These are phyloP conservation scores for Eugnorisma glareosa DNA, from an alignment of 2,888 invertebrate species.

Conservation along the genomic window DNA sequence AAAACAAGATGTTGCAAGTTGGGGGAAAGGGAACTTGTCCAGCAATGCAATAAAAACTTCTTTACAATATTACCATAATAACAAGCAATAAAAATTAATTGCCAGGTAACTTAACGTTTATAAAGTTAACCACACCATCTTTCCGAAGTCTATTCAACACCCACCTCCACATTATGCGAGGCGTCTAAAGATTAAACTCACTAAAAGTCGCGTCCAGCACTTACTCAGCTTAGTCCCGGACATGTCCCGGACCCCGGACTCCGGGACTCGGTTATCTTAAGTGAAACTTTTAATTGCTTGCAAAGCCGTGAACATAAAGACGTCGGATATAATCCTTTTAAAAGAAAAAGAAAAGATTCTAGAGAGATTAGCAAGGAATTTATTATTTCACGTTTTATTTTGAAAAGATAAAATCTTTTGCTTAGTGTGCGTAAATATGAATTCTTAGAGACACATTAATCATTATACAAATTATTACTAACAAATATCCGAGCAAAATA, in stretches of 20 bases:
- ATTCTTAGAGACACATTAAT: background rate
- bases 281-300: slow-evolving; percentile 64
- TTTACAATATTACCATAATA: background rate
- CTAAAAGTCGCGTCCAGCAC: slow-evolving; percentile 35
- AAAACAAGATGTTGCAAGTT: background rate
- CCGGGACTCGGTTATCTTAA: slow-evolving; percentile 51
- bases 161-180: slow-evolving; percentile 27
- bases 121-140: slow-evolving; percentile 5
- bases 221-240: slow-evolving; percentile 14
- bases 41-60: background rate
- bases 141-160: slow-evolving; percentile 13
- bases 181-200: slow-evolving; percentile 33
- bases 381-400: slow-evolving; percentile 39
- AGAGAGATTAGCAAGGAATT: slow-evolving; percentile 45
- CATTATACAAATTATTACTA: background rate
- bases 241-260: slow-evolving; percentile 32
- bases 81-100: background rate
- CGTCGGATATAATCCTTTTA: slow-evolving; percentile 48
- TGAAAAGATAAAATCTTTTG: slow-evolving; percentile 1
- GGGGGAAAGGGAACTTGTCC: background rate
- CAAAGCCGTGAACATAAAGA: slow-evolving; percentile 58
- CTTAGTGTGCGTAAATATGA: background rate
- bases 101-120: background rate
- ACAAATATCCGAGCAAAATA: background rate
- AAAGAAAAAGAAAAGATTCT: slow-evolving; percentile 46